These are phyloP conservation scores for Agapostemon virescens DNA, from an alignment of 2,888 invertebrate species.

Conservation along the genomic window DNA sequence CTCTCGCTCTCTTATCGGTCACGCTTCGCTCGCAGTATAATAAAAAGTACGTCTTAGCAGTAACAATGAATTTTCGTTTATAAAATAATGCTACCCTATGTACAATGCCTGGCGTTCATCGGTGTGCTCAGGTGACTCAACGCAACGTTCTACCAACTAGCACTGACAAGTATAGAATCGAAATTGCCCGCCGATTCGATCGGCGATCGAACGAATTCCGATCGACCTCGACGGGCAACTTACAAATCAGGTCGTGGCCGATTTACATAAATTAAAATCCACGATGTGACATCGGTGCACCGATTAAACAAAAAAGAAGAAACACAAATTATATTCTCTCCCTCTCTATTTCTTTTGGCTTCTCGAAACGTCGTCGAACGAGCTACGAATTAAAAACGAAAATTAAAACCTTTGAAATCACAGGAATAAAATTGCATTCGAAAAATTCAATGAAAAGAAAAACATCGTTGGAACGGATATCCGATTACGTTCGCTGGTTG, in stretches of 20 bases:
- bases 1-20: conserved; percentile 32
- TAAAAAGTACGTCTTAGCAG: conserved; percentile 67
- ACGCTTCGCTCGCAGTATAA: conserved; percentile 61
- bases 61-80: conserved; percentile 68
- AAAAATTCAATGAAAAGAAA: conserved; percentile 2
- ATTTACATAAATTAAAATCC: conserved; percentile 17
- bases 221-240: conserved; percentile 18
- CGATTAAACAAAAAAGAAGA: no score
- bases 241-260: conserved; percentile 33
- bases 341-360: background rate
- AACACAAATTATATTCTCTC: background rate
- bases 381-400: background rate
- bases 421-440: conserved; percentile 7
- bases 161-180: conserved; percentile 32
- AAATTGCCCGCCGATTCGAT: conserved; percentile 17
- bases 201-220: background rate
- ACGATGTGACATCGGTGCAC: conserved; percentile 6
- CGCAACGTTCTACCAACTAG: conserved; percentile 48
- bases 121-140: conserved; percentile 52
- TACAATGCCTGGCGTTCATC: conserved; percentile 65
- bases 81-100: conserved; percentile 71
- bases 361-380: conserved; percentile 8
- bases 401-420: background rate
- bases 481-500: conserved; percentile 24
- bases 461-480: conserved; percentile 11